These are phyloP conservation scores for Peromyscus californicus DNA, from an alignment of 2,113 vertebrate genomes.

Conservation along the genomic window DNA sequence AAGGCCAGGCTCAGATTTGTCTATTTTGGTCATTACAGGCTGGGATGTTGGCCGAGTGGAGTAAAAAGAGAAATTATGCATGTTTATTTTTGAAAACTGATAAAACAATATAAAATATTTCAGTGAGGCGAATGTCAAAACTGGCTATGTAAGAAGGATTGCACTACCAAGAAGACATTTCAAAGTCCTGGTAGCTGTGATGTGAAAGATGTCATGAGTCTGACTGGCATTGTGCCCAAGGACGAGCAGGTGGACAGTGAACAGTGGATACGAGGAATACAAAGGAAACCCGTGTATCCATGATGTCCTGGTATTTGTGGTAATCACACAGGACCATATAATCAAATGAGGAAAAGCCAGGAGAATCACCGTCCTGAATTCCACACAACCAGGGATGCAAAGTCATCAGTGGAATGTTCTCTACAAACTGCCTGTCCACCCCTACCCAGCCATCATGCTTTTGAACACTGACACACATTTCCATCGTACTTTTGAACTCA, in stretches of 20 bases:
- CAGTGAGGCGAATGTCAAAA: neutral
- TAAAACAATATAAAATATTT: slow-evolving; percentile 24
- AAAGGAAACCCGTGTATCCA: neutral
- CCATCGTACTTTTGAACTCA: neutral
- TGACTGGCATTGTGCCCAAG: neutral
- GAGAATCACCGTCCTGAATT: neutral
- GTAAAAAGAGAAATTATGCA: neutral
- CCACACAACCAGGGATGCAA: neutral
- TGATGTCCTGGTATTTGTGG: neutral
- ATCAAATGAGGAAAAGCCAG: neutral
- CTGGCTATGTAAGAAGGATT: neutral
- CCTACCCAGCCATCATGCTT: neutral
- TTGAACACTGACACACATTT: neutral
- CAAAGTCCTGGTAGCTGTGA: neutral
- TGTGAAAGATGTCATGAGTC: neutral
- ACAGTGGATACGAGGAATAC: neutral
- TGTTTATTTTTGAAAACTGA: slow-evolving; percentile 11
- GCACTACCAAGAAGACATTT: neutral
- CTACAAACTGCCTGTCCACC: neutral
- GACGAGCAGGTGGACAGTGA: neutral
- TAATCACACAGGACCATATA: neutral
- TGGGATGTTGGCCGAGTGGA: neutral
- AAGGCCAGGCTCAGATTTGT: neutral
- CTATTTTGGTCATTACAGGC: neutral
- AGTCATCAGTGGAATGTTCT: neutral